Evolutionary conservation across 2,888 invertebrate species (phyloP).

Genomic region (Mythimna loreyi): DNA sequence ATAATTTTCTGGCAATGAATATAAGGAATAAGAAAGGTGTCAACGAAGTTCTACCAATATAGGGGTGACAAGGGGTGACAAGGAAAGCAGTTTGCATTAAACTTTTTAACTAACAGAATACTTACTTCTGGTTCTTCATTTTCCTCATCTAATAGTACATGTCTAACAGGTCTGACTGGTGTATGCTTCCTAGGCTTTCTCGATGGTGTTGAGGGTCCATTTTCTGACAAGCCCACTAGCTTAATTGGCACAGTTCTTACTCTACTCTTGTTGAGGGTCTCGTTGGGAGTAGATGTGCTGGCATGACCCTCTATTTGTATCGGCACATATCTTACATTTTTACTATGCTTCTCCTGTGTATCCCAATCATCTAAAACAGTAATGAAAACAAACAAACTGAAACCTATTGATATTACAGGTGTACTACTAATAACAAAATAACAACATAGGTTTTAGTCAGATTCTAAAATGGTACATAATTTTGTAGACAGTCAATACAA

Average conservation of each 20-base stretch:
- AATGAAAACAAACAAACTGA: not conserved
- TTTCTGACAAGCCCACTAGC: slow-evolving; percentile 74
- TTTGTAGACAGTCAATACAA: slow-evolving; percentile 2
- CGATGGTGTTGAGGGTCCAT: slow-evolving; percentile 73
- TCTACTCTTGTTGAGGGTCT: slow-evolving; percentile 66
- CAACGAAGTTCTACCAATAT: not conserved
- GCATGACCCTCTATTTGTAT: slow-evolving; percentile 84
- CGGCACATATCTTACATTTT: slow-evolving; percentile 84
- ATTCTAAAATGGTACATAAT: not conserved
- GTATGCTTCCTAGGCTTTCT: slow-evolving; percentile 79
- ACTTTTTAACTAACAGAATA: not conserved
- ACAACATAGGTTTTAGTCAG: not conserved
- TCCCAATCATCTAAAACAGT: slow-evolving; percentile 75
- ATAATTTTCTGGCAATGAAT: too few relatives aligned
- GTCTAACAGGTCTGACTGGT: slow-evolving; percentile 76
- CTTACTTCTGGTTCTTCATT: slow-evolving; percentile 80
- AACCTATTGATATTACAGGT: not conserved
- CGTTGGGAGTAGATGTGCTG: slow-evolving; percentile 87
- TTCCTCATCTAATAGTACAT: slow-evolving; percentile 80
- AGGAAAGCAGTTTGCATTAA: too few relatives aligned
- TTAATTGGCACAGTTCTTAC: slow-evolving; percentile 77
- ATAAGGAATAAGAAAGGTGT: too few relatives aligned
- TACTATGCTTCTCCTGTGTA: slow-evolving; percentile 69
- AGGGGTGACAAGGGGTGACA: too few relatives aligned
- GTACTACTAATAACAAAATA: not conserved